Percentiles rank a stretch among this genome's conserved stretches.
Conservation (phyloP, 2,888 invertebrate genomes). For the Aphodius granarius region DNA sequence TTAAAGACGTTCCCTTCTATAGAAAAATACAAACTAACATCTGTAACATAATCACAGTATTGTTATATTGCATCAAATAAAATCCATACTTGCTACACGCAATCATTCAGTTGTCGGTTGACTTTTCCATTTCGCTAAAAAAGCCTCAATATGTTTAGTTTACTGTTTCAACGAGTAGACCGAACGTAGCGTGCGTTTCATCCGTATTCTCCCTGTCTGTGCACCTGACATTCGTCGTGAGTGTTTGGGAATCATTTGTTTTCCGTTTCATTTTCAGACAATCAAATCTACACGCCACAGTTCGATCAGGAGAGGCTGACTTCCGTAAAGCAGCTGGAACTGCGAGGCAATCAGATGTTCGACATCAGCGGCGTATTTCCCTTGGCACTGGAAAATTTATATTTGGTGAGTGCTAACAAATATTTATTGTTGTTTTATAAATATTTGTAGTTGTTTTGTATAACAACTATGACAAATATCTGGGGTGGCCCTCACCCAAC, state of each 20-base stretch:
- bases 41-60: no score
- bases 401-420: constrained; percentile 52
- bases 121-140: no score
- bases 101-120: no score
- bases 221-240: neutral
- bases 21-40: no score
- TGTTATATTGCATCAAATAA: no score
- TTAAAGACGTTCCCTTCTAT: no score
- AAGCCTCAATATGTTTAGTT: no score
- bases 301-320: constrained; percentile 44
- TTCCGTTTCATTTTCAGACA: constrained; percentile 34
- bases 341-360: constrained; percentile 56
- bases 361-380: constrained; percentile 57
- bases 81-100: no score
- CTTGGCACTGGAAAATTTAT: constrained; percentile 67
- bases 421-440: neutral
- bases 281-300: constrained; percentile 45
- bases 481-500: no score
- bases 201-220: neutral
- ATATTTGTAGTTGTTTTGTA: neutral
- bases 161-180: no score
- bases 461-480: no score
- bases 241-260: neutral
- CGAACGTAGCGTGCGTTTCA: no score
- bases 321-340: constrained; percentile 58